Conservation (phyloP, 2,797 vertebrate genomes). For the Lycodopsis pacificus region DNA sequence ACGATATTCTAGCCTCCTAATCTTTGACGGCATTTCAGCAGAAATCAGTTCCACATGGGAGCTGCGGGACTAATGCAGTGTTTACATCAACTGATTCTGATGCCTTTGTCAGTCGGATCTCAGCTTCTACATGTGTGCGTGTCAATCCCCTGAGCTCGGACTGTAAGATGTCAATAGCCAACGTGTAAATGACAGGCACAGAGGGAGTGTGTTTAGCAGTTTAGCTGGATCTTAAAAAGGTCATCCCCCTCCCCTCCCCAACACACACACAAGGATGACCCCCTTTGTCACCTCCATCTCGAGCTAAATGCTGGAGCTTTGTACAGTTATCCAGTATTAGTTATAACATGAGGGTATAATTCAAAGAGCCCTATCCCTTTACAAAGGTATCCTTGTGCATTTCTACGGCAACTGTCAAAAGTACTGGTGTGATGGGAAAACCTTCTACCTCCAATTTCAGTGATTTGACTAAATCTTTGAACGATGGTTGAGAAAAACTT, state of each 20-base stretch:
- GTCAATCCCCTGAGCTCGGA: constrained; percentile 53
- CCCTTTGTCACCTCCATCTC: constrained; percentile 34
- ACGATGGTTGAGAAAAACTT: constrained; percentile 20
- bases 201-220: constrained; percentile 85
- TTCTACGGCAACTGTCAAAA: constrained; percentile 16
- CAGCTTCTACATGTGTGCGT: constrained; percentile 8
- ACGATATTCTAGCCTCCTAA: constrained; percentile 25
- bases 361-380: constrained; percentile 6
- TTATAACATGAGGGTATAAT: not conserved
- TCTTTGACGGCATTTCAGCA: constrained; percentile 42
- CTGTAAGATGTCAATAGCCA: constrained; percentile 80
- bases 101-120: constrained; percentile 30
- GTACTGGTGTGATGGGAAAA: constrained; percentile 21
- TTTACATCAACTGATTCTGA: constrained; percentile 52
- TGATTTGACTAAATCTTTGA: constrained; percentile 29
- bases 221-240: constrained; percentile 86
- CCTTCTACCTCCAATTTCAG: not conserved
- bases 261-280: constrained; percentile 34
- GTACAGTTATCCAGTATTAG: not conserved
- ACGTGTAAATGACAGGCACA: constrained; percentile 88
- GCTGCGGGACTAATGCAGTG: constrained; percentile 14
- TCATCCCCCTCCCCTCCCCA: constrained; percentile 61
- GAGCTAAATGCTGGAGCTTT: constrained; percentile 1
- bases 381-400: not conserved
- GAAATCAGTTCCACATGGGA: constrained; percentile 63